Base-by-base conservation (phyloP, 2,113 vertebrate genomes). In the Pelecanoides urinatrix region DNA sequence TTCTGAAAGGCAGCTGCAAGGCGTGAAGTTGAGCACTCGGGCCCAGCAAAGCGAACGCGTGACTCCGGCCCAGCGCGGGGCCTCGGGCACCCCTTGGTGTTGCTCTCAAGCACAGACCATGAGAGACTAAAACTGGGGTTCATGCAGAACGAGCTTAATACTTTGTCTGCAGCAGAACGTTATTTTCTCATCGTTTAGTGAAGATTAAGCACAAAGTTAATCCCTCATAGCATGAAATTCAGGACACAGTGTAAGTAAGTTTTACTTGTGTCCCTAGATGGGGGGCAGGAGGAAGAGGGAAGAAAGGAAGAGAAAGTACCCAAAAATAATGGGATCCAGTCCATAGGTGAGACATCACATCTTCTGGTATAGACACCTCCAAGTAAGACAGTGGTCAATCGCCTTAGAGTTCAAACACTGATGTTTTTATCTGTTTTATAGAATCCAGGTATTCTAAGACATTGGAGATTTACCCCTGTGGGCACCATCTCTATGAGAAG, bases 21-120 rank as follows among this genome's bases (percentile, higher is more conserved):
- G 8, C 0, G 3, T 7, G 20, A n/a, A 13, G 3, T 1, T 25
- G 68, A 62, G 50, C 21, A 2, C 47, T 32, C 4, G 2, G 58
- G 52, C 62, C 42, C 61, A 17, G 62, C 22, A 11, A 27, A 61
- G 44, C 1, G 1, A 71, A 40, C 29, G 12, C 7, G 62, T 34
- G 59, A 4, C 21, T 72, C 53, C 70, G 42, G 81, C 52, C 66
- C 18, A 15, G 36, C 56, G 30, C 3, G 8, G 27, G 5, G 5
- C 62, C 38, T n/a, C 2, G 3, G 77, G 2, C 47, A 29, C 5
- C 36, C 40, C 55, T 44, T 7, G 66, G 65, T 50, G 93, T 19
- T 44, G 50, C 42, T 70, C 42, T 50, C 25, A 21, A 34, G 27
- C 27, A 29, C 34, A 50, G 23, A 20, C 38, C 22, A 7, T 36